Evolutionary conservation across 2,888 invertebrate species (phyloP), one percentile per base, ranked within the genome.

Genomic region (Gastrophysa polygoni): DNA sequence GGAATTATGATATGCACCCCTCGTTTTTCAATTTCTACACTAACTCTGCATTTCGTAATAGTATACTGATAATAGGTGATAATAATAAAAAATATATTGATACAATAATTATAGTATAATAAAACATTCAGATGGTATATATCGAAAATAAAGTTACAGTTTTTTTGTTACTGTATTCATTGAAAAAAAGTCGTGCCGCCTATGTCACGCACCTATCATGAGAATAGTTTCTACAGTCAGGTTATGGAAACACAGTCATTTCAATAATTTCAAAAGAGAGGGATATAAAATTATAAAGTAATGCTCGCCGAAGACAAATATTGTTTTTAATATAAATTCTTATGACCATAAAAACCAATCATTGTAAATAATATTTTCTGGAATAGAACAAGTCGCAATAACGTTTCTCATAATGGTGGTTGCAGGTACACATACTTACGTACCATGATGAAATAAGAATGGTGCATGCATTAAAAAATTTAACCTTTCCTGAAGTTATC

Each of bases 251-350:
- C 75, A 74, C 70, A 73, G 72, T 72, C 75, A 75, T 77, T 76
- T 72, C 68, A 75, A 76, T 77, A 77, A 77, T 73, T 77, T 76
- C 69, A 69, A 72, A 70, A 59, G 70, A 70, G 71, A 71, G 63
- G 69, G 68, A 68, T 68, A 75, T 76, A 76, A 75, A 76, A 76
- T 75, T 73, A 75, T 73, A 73, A 76, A 73, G 71, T 73, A 74
- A 76, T 74, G 75, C 70, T 63, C 71, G 59, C 50, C 68, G 72
- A 70, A 71, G 76, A 76, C 76, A 77, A 77, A 77, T 77, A 77
- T 77, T 75, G 76, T 77, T 75, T 76, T 76, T 73, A 77, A 75
- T 77, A 74, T 76, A n/a, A n/a, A 76, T 77, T 76, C 76, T 77
- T 76, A 77, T 73, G 73, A 64, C 54, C 68, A 70, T 61, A 68